These are phyloP conservation scores for Punctoribates punctum DNA, from an alignment of 2,888 invertebrate species.

Conservation along the genomic window DNA sequence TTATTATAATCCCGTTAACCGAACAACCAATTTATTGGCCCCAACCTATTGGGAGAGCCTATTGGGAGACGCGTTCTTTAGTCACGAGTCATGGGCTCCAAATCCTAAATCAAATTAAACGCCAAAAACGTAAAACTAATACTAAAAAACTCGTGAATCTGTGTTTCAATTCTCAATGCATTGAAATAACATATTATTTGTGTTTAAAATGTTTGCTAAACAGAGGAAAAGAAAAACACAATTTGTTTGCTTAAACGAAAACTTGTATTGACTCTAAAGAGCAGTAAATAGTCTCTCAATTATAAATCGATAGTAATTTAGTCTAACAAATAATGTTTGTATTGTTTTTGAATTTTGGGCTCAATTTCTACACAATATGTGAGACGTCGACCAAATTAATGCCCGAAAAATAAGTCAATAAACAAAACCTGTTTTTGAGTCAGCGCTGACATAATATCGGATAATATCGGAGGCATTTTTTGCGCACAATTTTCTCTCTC, in stretches of 20 bases:
- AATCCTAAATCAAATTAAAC: background rate
- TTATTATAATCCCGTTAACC: conserved; percentile 28
- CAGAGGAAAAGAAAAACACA: background rate
- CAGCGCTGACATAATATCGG: too few species aligned
- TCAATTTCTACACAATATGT: too few species aligned
- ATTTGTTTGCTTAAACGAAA: background rate
- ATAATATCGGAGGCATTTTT: too few species aligned
- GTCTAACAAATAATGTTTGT: too few species aligned
- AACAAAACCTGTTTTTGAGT: background rate
- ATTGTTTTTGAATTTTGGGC: too few species aligned
- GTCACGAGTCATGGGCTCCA: background rate
- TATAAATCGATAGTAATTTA: too few species aligned
- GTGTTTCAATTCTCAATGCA: background rate
- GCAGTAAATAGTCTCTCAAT: too few species aligned
- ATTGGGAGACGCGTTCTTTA: background rate
- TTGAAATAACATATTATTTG: conserved; percentile 1
- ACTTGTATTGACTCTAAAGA: background rate
- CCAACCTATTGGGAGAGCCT: background rate
- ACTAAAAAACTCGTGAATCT: too few species aligned
- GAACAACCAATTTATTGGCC: conserved; percentile 8
- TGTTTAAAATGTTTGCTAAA: background rate
- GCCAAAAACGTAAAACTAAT: too few species aligned
- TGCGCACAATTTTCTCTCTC: too few species aligned
- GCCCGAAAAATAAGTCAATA: background rate
- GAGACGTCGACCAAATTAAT: too few species aligned